Percentiles rank a stretch among this genome's conserved stretches.
Evolutionary conservation across 2,797 vertebrate species (phyloP).

Genomic region (Falco naumanni): DNA sequence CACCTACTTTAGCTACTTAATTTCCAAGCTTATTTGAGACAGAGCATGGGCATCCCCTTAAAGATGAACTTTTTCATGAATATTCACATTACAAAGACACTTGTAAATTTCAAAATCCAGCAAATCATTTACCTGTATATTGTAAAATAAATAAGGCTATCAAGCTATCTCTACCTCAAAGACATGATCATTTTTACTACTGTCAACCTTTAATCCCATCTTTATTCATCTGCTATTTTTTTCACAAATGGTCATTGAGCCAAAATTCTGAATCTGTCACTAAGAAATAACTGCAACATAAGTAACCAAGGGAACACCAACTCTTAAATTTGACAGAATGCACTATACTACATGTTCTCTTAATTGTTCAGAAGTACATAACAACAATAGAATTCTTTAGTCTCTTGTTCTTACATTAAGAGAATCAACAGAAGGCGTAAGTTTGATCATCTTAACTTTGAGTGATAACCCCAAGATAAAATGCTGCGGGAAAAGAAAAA

Average conservation of each 20-base stretch:
- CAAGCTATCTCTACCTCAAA: background rate
- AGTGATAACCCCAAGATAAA: background rate
- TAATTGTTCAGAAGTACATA: background rate
- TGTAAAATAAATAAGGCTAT: background rate
- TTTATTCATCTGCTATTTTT: background rate
- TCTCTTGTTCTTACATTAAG: background rate
- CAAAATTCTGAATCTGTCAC: background rate
- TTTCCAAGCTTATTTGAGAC: background rate
- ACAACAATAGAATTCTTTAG: background rate
- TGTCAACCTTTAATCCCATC: background rate
- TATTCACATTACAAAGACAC: background rate
- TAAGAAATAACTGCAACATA: background rate
- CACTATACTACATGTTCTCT: background rate
- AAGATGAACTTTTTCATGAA: background rate
- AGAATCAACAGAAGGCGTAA: background rate
- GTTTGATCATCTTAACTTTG: background rate
- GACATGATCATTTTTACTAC: background rate
- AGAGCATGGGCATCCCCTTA: background rate
- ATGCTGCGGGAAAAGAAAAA: background rate
- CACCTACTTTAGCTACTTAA: background rate
- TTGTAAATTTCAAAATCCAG: background rate
- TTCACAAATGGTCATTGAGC: background rate
- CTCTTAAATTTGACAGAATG: background rate
- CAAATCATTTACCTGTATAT: background rate
- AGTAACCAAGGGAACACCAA: constrained; percentile 18